Evolutionary conservation across 2,888 invertebrate species (phyloP), one percentile per base, ranked within the genome.

Genomic region (Lamellibrachia satsuma): DNA sequence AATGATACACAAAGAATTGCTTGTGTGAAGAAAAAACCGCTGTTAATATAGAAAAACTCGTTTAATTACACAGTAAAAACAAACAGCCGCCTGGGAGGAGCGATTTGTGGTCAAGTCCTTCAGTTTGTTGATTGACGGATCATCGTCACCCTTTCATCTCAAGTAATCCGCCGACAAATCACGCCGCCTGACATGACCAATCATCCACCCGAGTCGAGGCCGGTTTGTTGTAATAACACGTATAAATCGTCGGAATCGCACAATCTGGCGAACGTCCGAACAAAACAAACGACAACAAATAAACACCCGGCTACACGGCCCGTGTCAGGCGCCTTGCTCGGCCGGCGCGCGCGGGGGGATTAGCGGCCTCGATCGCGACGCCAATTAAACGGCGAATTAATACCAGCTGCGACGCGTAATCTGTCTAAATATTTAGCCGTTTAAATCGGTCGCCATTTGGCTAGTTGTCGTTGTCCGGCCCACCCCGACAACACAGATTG

Each of bases 201-300:
- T 75, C 75, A 75, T 75, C 75, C 75, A 75, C n/a, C 75, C 75
- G 75, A 75, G n/a, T n/a, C n/a, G 75, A 75, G 75, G 75, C 22
- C n/a, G 75, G 15, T 11, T 11, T 75, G 22, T 75, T 75, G 75
- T 75, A 75, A 75, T 11, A 75, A 75, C 75, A 75, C 75, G 75
- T 75, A 15, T 75, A 11, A 75, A 2, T 75, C 75, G 75, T 75
- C 75, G 4, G 75, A 75, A 75, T 75, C 75, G 22, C 75, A 75
- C 75, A 75, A 75, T 75, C 75, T 75, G 75, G 75, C 75, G 75
- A n/a, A 75, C 75, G 75, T 75, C 75, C n/a, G 75, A n/a, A 75
- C 22, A 75, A 75, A 75, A 75, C 75, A 75, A 75, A 75, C 75
- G 75, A 75, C 75, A 75, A 75, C 22, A 75, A 75, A 75, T n/a